These are phyloP conservation scores for Zaprionus obscuricornis DNA, from an alignment of 2,888 invertebrate genomes.

Conservation along the genomic window DNA sequence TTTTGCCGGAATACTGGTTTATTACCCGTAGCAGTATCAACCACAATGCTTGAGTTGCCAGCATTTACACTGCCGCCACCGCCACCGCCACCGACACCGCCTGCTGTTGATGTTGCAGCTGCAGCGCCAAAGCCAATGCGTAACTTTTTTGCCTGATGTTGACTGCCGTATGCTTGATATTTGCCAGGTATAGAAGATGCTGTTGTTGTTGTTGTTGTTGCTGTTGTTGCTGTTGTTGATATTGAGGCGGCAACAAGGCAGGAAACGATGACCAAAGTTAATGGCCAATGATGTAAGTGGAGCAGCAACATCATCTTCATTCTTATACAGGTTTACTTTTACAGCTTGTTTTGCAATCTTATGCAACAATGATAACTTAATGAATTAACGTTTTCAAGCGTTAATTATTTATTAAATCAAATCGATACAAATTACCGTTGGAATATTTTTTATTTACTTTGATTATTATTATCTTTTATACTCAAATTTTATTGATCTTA, in stretches of 20 bases:
- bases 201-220: slow-evolving; percentile 15
- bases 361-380: slow-evolving; percentile 60
- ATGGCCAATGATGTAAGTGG: slow-evolving; percentile 78
- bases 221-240: slow-evolving; percentile 23
- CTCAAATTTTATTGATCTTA: slow-evolving; percentile 8
- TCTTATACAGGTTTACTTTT: too few relatives aligned
- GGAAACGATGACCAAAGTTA: slow-evolving; percentile 78
- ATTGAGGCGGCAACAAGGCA: slow-evolving; percentile 64
- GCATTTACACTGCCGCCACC: slow-evolving; percentile 3
- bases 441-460: slow-evolving; percentile 30
- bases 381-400: slow-evolving; percentile 46
- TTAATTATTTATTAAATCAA: too few relatives aligned
- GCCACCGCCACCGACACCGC: too few relatives aligned
- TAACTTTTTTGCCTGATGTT: slow-evolving; percentile 61
- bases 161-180: slow-evolving; percentile 78
- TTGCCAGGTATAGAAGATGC: slow-evolving; percentile 78
- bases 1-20: slow-evolving; percentile 75
- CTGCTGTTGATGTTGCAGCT: slow-evolving; percentile 4
- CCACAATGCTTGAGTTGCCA: slow-evolving; percentile 35
- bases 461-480: slow-evolving; percentile 15
- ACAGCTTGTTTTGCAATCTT: slow-evolving; percentile 43
- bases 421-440: slow-evolving; percentile 40
- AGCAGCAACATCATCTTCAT: slow-evolving; percentile 72
- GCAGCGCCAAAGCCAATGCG: slow-evolving; percentile 30
- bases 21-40: slow-evolving; percentile 40